Conservation (phyloP, 2,888 invertebrate genomes). For the Rhodophaea formosa region DNA sequence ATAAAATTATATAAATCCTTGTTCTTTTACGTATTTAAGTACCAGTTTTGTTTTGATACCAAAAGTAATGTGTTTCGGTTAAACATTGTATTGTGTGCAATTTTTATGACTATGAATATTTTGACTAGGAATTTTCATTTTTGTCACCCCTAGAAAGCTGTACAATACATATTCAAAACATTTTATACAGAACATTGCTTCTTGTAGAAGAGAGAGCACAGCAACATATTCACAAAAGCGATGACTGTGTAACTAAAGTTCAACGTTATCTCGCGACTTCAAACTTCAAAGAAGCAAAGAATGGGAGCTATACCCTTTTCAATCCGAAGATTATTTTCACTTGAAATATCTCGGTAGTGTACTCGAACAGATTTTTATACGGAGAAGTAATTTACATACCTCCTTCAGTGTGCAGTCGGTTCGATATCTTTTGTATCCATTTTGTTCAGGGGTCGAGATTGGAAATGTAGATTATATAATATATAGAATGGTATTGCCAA, state of each 20-base stretch:
- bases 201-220: too few species aligned
- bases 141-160: too few species aligned
- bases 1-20: too few species aligned
- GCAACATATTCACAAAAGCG: too few species aligned
- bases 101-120: too few species aligned
- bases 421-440: background rate
- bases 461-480: background rate
- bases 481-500: background rate
- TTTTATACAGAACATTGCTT: too few species aligned
- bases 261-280: constrained; percentile 26
- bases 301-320: constrained; percentile 30
- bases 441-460: background rate
- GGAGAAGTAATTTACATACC: constrained; percentile 16
- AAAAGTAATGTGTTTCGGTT: too few species aligned
- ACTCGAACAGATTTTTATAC: constrained; percentile 24
- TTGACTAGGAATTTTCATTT: too few species aligned
- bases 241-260: constrained; percentile 18
- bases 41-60: too few species aligned
- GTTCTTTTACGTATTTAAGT: too few species aligned
- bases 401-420: constrained; percentile 8
- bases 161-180: too few species aligned
- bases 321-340: constrained; percentile 35
- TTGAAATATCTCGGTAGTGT: constrained; percentile 28
- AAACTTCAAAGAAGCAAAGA: constrained; percentile 36
- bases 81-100: too few species aligned